Percentiles rank a stretch among this genome's conserved stretches.
Conservation (phyloP, 1,140 invertebrate genomes). For the Periplaneta americana region DNA sequence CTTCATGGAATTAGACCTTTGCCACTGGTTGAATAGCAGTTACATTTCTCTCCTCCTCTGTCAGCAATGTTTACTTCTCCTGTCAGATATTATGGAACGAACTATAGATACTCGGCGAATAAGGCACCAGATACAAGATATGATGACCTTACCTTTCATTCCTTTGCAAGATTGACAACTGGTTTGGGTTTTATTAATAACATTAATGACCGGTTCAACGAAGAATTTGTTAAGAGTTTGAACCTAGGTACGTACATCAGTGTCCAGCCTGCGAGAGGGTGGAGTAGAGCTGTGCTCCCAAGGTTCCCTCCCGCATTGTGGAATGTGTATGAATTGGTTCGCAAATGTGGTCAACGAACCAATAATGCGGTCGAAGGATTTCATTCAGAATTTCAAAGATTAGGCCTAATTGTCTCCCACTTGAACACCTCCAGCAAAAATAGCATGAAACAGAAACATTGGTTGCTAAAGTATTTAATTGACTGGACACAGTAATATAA, state of each 20-base stretch:
- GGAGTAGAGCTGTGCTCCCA: neutral
- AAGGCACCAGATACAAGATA: neutral
- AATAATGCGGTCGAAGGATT: neutral
- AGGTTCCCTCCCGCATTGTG: neutral
- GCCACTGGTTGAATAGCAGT: too few species aligned
- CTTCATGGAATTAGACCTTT: too few species aligned
- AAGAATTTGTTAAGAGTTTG: neutral
- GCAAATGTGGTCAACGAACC: neutral
- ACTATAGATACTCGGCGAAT: too few species aligned
- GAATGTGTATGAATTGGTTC: neutral
- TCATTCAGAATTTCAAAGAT: neutral
- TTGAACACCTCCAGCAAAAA: neutral
- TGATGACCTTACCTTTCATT: neutral
- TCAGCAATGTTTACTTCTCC: too few species aligned
- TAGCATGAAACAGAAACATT: neutral
- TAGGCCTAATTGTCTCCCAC: neutral
- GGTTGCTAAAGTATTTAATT: too few species aligned
- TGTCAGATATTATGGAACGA: too few species aligned
- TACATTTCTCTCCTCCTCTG: too few species aligned
- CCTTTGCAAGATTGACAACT: neutral
- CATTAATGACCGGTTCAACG: neutral
- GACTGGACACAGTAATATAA: too few species aligned
- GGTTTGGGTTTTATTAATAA: neutral
- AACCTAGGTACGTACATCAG: neutral
- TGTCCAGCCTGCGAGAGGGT: neutral